Evolutionary conservation across 1,140 invertebrate genomes (phyloP).

Genomic region (Pseudachorutes palmiensis): DNA sequence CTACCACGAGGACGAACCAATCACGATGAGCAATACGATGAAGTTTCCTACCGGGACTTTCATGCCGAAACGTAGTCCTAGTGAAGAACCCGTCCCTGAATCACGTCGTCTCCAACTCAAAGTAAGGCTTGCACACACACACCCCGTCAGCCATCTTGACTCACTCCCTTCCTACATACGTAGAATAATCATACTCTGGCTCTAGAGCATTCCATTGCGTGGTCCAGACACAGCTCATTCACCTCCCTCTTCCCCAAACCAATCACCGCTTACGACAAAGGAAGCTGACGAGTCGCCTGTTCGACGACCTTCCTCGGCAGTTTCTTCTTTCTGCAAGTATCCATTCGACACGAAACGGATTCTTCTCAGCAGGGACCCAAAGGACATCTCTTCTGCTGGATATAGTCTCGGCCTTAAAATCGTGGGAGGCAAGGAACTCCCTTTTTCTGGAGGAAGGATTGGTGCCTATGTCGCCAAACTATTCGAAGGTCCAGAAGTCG

Average conservation of each 20-base stretch:
- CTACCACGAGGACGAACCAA: too few species aligned
- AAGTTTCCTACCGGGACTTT: too few species aligned
- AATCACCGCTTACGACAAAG: not conserved
- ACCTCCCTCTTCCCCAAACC: not conserved
- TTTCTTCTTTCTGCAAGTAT: slow-evolving; percentile 4
- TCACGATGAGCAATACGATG: too few species aligned
- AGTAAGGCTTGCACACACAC: too few species aligned
- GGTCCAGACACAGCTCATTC: not conserved
- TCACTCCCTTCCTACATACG: too few species aligned
- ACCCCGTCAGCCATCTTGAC: too few species aligned
- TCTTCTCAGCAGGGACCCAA: slow-evolving; percentile 53
- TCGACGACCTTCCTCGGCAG: slow-evolving; percentile 30
- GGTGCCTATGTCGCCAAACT: slow-evolving; percentile 55
- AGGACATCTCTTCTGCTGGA: slow-evolving; percentile 48
- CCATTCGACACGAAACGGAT: slow-evolving; percentile 46
- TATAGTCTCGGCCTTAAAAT: slow-evolving; percentile 42
- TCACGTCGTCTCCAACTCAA: too few species aligned
- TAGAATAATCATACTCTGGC: too few species aligned
- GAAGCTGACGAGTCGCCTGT: not conserved
- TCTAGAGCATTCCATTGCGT: too few species aligned
- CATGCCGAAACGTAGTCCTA: too few species aligned
- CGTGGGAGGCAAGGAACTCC: slow-evolving; percentile 53
- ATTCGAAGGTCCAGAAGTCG: slow-evolving; percentile 50
- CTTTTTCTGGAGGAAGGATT: slow-evolving; percentile 47
- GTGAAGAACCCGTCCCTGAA: too few species aligned